These are phyloP conservation scores for Penaeus japonicus DNA, from an alignment of 1,140 invertebrate genomes.

Conservation along the genomic window DNA sequence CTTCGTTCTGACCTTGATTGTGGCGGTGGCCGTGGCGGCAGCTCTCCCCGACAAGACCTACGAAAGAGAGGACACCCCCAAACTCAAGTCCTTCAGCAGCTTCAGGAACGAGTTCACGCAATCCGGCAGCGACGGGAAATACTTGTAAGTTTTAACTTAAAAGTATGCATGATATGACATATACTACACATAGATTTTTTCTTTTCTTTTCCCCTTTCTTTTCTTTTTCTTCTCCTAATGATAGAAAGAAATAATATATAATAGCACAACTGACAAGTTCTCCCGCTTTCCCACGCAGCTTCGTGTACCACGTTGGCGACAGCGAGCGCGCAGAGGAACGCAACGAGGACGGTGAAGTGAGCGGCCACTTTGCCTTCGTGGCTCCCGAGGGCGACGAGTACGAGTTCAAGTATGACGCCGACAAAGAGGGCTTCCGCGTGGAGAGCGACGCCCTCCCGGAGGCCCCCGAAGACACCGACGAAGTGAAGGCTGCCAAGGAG, in stretches of 20 bases:
- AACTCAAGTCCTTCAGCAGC: conserved; percentile 21
- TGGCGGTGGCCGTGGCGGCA: background rate
- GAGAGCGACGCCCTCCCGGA: conserved; percentile 57
- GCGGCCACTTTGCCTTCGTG: conserved; percentile 64
- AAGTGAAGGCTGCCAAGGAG: conserved; percentile 55
- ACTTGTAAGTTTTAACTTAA: conserved; percentile 11
- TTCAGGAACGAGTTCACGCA: conserved; percentile 38
- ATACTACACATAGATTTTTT: background rate
- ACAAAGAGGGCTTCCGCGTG: conserved; percentile 61
- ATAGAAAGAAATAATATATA: background rate
- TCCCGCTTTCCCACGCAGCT: conserved; percentile 14
- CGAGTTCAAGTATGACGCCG: conserved; percentile 63
- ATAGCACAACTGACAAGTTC: background rate
- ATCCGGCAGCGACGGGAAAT: background rate
- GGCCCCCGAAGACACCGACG: conserved; percentile 58
- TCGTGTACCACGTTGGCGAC: conserved; percentile 57
- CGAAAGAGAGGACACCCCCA: background rate
- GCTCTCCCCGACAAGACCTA: background rate
- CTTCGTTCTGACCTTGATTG: background rate
- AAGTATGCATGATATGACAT: background rate
- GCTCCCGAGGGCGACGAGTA: conserved; percentile 63
- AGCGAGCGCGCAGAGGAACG: conserved; percentile 54
- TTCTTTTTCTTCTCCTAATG: background rate
- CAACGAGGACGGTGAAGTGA: conserved; percentile 62
- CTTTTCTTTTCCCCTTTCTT: background rate